Evolutionary conservation across 1,140 invertebrate genomes (phyloP).

Genomic region (Hyles vespertilio): DNA sequence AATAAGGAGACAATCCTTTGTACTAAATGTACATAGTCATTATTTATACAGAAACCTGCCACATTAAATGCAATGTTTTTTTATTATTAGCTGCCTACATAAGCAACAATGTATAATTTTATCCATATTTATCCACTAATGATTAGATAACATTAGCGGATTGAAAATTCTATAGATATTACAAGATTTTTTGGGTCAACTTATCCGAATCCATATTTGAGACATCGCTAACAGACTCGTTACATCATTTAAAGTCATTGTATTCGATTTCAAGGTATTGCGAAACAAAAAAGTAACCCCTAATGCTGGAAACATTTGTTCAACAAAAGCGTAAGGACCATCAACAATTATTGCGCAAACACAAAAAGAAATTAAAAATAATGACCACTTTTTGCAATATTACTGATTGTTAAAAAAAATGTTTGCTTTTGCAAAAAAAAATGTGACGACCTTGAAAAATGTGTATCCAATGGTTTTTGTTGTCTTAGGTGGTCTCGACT

Average conservation of each 20-base stretch:
- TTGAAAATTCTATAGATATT: too few relatives aligned
- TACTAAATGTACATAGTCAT: slow-evolving; percentile 13
- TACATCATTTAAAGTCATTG: too few relatives aligned
- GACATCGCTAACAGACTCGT: too few relatives aligned
- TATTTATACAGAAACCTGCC: neutral
- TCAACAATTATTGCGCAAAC: slow-evolving; percentile 45
- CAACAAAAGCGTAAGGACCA: slow-evolving; percentile 8
- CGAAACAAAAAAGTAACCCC: too few relatives aligned
- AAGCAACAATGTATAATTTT: too few relatives aligned
- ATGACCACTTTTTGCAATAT: slow-evolving; percentile 51
- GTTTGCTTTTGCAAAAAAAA: slow-evolving; percentile 43
- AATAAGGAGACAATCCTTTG: slow-evolving; percentile 26
- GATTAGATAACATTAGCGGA: too few relatives aligned
- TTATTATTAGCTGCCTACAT: too few relatives aligned
- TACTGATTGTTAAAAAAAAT: slow-evolving; percentile 41
- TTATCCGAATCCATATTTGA: too few relatives aligned
- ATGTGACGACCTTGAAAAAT: slow-evolving; percentile 37
- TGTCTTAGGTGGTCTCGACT: slow-evolving; percentile 35
- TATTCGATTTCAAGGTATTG: too few relatives aligned
- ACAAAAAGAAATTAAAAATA: slow-evolving; percentile 38
- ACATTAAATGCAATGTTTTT: too few relatives aligned
- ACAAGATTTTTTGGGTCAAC: too few relatives aligned
- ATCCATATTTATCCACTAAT: too few relatives aligned
- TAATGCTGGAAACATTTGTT: slow-evolving; percentile 1
- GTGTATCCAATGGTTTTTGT: slow-evolving; percentile 29